These are phyloP conservation scores for Conus canariensis DNA, from an alignment of 2,888 invertebrate genomes.

Conservation along the genomic window DNA sequence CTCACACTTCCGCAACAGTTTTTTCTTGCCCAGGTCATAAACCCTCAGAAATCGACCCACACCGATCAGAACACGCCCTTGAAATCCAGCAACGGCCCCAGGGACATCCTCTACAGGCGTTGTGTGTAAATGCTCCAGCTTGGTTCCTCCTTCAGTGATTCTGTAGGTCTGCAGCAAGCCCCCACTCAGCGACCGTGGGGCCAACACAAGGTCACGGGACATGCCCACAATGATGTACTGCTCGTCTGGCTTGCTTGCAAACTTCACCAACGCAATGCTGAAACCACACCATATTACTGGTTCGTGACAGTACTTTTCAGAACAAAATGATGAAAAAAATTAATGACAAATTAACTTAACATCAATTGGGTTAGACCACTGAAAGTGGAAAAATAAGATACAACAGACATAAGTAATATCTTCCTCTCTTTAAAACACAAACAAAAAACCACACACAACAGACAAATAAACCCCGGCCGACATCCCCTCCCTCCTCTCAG, in stretches of 20 bases:
- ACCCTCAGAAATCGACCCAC: constrained; percentile 94
- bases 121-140: constrained; percentile 94
- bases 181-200: constrained; percentile 89
- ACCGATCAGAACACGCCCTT: constrained; percentile 94
- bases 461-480: too few relatives aligned
- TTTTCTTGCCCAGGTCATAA: constrained; percentile 98
- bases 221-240: constrained; percentile 91
- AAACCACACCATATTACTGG: constrained; percentile 55
- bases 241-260: constrained; percentile 84
- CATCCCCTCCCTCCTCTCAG: too few relatives aligned
- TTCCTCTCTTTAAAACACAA: too few relatives aligned
- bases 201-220: constrained; percentile 92
- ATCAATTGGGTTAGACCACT: too few relatives aligned
- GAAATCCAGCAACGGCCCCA: constrained; percentile 80
- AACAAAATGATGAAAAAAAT: too few relatives aligned
- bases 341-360: too few relatives aligned
- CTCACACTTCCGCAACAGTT: constrained; percentile 97
- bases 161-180: constrained; percentile 92
- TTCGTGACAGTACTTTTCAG: neutral
- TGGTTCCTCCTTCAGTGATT: constrained; percentile 86
- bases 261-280: constrained; percentile 89
- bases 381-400: too few relatives aligned
- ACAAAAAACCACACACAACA: too few relatives aligned
- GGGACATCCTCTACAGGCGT: constrained; percentile 96
- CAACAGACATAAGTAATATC: too few relatives aligned